Evolutionary conservation across 2,888 invertebrate species (phyloP), one percentile per base, ranked within the genome.

Genomic region (Drosophila rellima): DNA sequence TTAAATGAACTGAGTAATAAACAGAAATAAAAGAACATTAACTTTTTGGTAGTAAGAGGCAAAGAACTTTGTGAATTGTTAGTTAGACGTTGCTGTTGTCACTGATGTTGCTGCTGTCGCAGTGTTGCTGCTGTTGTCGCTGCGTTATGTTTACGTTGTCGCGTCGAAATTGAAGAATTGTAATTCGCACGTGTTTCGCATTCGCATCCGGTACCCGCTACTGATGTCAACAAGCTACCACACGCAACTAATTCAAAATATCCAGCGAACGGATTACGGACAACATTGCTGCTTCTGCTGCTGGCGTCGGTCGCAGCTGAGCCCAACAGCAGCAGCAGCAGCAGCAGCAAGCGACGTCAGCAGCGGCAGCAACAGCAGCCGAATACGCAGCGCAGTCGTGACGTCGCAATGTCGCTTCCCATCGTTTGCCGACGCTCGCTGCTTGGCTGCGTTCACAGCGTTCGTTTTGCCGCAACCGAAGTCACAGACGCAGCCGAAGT

Each of bases 191-290:
- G 79, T 79, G 66, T 59, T 71, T 57, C n/a, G 62, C 78, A 82
- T 89, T 88, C 90, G 90, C 80, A 90, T 84, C 90, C 90, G 90
- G 84, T 78, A 86, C 90, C 90, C 91, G 90, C 78, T 83, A 79
- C 83, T 83, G 83, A 78, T 89, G 88, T 87, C 90, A 90, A 90
- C 89, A 89, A 89, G 80, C 89, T 90, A 86, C 90, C 88, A 82
- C 88, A 90, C 88, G 89, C 87, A 90, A 91, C 91, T 91, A 90
- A 91, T 87, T 87, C 82, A 89, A 89, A 78, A 85, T 77, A 86
- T 89, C 82, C 88, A 87, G 80, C 82, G 83, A 88, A 90, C 87
- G 89, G 90, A 91, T 90, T 90, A 90, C 84, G 89, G 71, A 70
- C 82, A 71, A 57, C 62, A 64, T 69, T 55, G 54, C 65, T 42